Evolutionary conservation across 1,140 invertebrate species (phyloP).

Genomic region (Armadillidium nasatum): DNA sequence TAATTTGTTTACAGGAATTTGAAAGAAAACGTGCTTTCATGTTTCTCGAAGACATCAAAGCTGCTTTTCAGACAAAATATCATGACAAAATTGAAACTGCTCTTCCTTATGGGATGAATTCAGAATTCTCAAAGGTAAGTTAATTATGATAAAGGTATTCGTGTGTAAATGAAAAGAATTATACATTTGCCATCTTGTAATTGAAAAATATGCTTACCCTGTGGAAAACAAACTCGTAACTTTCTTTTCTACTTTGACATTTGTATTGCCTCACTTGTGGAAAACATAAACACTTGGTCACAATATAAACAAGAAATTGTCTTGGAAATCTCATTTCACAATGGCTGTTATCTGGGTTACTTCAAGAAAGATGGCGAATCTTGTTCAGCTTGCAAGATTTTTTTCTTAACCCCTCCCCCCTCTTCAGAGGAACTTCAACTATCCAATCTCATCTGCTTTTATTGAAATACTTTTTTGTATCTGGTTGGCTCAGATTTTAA

Average conservation of each 20-base stretch:
- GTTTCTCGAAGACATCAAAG: slow-evolving; percentile 84
- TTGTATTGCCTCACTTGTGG: no score
- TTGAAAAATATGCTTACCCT: not conserved
- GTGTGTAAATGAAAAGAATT: slow-evolving; percentile 77
- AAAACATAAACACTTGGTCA: no score
- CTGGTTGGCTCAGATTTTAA: no score
- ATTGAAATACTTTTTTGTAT: no score
- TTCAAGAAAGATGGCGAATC: not conserved
- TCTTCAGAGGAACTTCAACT: no score
- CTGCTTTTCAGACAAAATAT: slow-evolving; percentile 76
- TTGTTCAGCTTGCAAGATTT: not conserved
- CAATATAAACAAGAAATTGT: no score
- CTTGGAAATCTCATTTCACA: no score
- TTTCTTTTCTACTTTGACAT: not conserved
- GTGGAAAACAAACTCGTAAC: not conserved
- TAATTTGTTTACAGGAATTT: slow-evolving; percentile 66
- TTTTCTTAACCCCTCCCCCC: no score
- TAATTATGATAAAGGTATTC: slow-evolving; percentile 58
- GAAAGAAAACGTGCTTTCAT: slow-evolving; percentile 84
- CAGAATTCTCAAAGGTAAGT: slow-evolving; percentile 74
- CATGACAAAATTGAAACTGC: slow-evolving; percentile 73
- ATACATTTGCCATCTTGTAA: no score
- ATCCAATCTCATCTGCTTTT: no score
- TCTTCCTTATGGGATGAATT: slow-evolving; percentile 89
- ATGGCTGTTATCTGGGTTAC: not conserved